These are phyloP conservation scores for Drosophila equinoxialis DNA, from an alignment of 1,140 invertebrate genomes.

Conservation along the genomic window DNA sequence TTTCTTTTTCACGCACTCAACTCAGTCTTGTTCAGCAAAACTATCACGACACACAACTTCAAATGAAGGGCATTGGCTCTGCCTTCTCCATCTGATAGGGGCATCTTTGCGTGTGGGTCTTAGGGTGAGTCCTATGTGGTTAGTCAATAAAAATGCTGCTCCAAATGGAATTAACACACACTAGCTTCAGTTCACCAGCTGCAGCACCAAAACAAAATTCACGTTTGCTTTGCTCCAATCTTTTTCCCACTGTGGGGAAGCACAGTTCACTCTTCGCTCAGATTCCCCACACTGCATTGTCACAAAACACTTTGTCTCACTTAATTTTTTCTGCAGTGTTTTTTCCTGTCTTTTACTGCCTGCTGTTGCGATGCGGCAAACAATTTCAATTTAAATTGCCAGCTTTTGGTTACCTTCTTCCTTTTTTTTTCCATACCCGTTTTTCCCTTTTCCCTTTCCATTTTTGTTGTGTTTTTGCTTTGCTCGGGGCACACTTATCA, in stretches of 20 bases:
- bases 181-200: slow-evolving; percentile 37
- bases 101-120: neutral
- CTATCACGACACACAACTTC: slow-evolving; percentile 54
- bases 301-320: slow-evolving; percentile 79
- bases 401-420: slow-evolving; percentile 71
- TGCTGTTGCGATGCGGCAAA: slow-evolving; percentile 75
- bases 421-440: neutral
- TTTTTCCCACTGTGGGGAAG: slow-evolving; percentile 6
- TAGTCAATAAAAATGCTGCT: slow-evolving; percentile 76
- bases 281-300: slow-evolving; percentile 51
- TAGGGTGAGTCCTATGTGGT: slow-evolving; percentile 44
- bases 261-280: neutral
- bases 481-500: slow-evolving; percentile 77
- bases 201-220: slow-evolving; percentile 22
- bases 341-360: slow-evolving; percentile 49
- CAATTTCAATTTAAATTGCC: slow-evolving; percentile 80
- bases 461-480: slow-evolving; percentile 37
- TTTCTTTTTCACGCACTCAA: slow-evolving; percentile 23
- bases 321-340: slow-evolving; percentile 70
- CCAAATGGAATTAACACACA: slow-evolving; percentile 76
- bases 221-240: slow-evolving; percentile 28
- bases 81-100: slow-evolving; percentile 9
- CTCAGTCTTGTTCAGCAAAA: slow-evolving; percentile 65
- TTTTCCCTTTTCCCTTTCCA: slow-evolving; percentile 48
- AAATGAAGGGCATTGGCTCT: slow-evolving; percentile 36